Base-by-base conservation (phyloP, 2,888 invertebrate species). In the Agriopis aurantiaria region DNA sequence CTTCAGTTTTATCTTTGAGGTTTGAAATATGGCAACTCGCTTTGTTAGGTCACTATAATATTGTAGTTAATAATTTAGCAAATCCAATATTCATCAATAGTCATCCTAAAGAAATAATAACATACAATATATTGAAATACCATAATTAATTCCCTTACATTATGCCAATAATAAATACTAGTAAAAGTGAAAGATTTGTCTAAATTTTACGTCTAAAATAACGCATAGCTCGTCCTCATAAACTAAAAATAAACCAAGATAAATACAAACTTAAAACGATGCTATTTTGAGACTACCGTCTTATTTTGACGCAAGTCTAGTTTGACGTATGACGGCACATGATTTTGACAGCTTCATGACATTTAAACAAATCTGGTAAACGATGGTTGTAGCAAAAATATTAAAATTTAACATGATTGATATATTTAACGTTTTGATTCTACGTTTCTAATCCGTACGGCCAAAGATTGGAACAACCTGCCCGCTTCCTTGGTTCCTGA, bases 331-430 rank as follows among this genome's bases (percentile, higher is more conserved):
- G 65, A 71, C 73, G 76, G 81, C 85, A 85, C 82, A 82, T 84
- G 85, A 83, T 78, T 79, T 80, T 84, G 80, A 82, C 80, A 83
- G 78, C 80, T 73, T 68, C 80, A 73, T 81, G 83, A 85, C 81
- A 81, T 56, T 46, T 67, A 64, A 72, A 80, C 81, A 77, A 76
- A 79, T 80, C 69, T 72, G 62, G 67, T 71, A 67, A 70, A 71
- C 61, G 64, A 17, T 8, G 8, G 9, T 5, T 9, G 11, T 5
- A 48, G 14, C 1, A 7, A 49, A 49, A 49, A 14, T 49, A 49
- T 48, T 12, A 1, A n/a, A 48, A 12, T 48, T 6, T 48, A 11
- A 5, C 46, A 12, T 12, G 3, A 41, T 8, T 11, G 10, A 48
- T 3, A 5, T 48, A 4, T 23, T 23, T 23, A 23, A 23, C 17